phyloP scores from a whole-genome alignment of 2,888 invertebrate species.

The Euzophera pinguis region DNA sequence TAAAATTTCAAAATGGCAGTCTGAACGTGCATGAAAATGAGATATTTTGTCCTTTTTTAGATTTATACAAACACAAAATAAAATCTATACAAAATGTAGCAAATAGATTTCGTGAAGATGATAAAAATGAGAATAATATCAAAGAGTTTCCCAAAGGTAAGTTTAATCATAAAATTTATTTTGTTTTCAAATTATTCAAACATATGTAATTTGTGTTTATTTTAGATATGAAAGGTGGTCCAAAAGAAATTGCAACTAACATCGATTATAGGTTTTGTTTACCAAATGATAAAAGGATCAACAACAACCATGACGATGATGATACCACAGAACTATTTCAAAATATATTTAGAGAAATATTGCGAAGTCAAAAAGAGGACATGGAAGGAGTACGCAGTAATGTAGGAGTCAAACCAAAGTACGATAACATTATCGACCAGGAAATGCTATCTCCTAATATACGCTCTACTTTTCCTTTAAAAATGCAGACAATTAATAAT shows the following conservation, averaged over 20 bases:
- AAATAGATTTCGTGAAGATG: background rate
- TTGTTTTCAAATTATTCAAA: background rate
- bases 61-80: background rate
- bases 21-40: no score
- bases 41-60: background rate
- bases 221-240: background rate
- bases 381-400: slow-evolving; percentile 7
- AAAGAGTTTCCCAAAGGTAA: background rate
- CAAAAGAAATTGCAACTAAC: background rate
- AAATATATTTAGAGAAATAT: slow-evolving; percentile 49
- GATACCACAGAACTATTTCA: slow-evolving; percentile 42
- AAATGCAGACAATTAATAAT: background rate
- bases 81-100: background rate
- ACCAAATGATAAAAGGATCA: background rate
- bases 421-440: background rate
- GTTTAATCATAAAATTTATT: background rate
- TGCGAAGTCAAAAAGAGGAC: slow-evolving; percentile 28
- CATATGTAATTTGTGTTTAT: background rate
- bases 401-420: background rate
- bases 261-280: background rate
- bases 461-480: background rate
- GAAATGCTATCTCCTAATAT: background rate
- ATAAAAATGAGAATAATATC: background rate
- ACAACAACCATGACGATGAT: slow-evolving; percentile 16
- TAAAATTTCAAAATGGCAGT: no score